Percentiles rank a stretch among this genome's conserved stretches.
Conservation (phyloP, 2,113 vertebrate genomes). For the Phyllostomus hastatus region DNA sequence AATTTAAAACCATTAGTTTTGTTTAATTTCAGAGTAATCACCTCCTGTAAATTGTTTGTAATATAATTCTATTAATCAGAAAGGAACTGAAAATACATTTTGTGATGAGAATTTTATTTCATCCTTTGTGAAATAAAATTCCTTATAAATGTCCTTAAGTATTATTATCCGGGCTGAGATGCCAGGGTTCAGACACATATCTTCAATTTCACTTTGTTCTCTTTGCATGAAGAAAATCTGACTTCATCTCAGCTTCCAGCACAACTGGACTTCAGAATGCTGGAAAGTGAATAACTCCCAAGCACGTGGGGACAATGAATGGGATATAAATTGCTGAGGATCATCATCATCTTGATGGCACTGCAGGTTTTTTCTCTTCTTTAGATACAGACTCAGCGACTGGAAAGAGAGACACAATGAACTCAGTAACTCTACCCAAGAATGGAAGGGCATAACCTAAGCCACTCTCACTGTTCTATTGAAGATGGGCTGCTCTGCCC, state of each 20-base stretch:
- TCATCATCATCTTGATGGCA: conserved; percentile 16
- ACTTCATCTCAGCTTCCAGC: background rate
- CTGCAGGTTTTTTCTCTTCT: background rate
- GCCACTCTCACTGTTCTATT: background rate
- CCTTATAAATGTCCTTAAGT: background rate
- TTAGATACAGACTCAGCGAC: background rate
- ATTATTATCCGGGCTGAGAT: background rate
- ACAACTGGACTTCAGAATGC: background rate
- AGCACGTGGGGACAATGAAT: background rate
- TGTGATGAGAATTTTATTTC: background rate
- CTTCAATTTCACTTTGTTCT: background rate
- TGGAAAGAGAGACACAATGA: conserved; percentile 21
- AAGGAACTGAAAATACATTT: conserved; percentile 30
- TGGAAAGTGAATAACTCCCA: background rate
- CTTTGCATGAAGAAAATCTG: background rate
- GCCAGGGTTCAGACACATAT: background rate
- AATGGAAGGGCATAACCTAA: conserved; percentile 19
- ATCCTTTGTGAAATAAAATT: conserved; percentile 8
- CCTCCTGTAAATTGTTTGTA: background rate
- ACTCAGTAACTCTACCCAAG: background rate
- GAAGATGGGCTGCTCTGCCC: background rate
- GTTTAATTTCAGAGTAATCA: background rate
- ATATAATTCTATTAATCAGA: conserved; percentile 8
- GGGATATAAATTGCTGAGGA: conserved; percentile 5
- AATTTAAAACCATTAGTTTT: background rate